phyloP scores from a whole-genome alignment of 2,113 vertebrate genomes.

The Apeltes quadracus region DNA sequence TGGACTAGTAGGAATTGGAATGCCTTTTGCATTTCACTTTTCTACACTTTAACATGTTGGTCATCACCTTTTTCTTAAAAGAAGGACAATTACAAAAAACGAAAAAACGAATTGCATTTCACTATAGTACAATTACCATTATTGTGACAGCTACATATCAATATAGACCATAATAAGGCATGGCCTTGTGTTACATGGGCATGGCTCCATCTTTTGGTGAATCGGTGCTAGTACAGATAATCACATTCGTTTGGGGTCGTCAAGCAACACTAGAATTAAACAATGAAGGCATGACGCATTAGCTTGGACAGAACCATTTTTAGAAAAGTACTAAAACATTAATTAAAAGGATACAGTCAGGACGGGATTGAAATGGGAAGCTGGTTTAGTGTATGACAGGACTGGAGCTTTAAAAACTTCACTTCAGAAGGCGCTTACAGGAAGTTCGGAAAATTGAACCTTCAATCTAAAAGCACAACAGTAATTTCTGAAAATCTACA shows the following conservation, averaged over 20 bases:
- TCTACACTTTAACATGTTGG: background rate
- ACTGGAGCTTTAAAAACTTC: background rate
- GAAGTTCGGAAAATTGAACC: background rate
- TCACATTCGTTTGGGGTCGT: background rate
- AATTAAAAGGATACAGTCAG: background rate
- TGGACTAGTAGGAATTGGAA: background rate
- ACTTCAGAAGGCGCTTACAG: background rate
- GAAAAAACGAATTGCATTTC: background rate
- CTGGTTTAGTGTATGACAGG: background rate
- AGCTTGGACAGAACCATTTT: background rate
- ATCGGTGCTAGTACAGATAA: conserved; percentile 23
- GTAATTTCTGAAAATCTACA: background rate
- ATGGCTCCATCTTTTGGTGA: conserved; percentile 62
- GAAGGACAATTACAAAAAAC: too few species aligned
- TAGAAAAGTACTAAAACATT: background rate
- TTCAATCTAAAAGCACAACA: conserved; percentile 50
- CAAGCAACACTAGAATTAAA: background rate
- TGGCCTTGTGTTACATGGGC: conserved; percentile 1
- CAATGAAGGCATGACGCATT: background rate
- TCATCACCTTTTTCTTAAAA: background rate
- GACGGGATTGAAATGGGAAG: background rate
- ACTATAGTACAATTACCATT: background rate
- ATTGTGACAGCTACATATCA: background rate
- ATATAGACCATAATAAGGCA: background rate
- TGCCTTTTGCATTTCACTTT: background rate